These are phyloP conservation scores for Bubo bubo DNA, from an alignment of 2,113 vertebrate species.

Conservation along the genomic window DNA sequence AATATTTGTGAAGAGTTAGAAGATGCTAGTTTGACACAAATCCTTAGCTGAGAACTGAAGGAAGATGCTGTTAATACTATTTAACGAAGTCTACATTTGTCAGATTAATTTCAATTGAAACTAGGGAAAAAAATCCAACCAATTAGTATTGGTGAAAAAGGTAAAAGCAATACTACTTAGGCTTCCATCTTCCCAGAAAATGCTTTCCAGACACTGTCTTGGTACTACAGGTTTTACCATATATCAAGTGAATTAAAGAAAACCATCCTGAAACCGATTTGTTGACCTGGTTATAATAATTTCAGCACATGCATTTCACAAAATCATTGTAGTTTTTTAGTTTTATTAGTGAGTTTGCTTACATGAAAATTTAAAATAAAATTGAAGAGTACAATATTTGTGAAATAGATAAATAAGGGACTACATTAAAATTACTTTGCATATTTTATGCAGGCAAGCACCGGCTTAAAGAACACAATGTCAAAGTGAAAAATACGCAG, in stretches of 20 bases:
- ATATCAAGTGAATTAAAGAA: not conserved
- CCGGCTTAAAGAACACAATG: not conserved
- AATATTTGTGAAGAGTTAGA: not conserved
- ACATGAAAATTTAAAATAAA: not conserved
- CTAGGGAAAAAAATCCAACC: fast-evolving
- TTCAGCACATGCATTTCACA: not conserved
- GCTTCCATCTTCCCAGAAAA: not conserved
- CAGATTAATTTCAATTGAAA: not conserved
- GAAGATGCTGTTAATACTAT: not conserved
- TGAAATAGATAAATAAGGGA: not conserved
- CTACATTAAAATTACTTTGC: not conserved
- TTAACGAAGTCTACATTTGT: not conserved
- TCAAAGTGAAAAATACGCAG: not conserved
- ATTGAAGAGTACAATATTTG: not conserved
- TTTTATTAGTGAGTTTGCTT: not conserved
- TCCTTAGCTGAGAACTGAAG: not conserved
- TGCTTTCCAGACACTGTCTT: not conserved
- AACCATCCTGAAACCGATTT: not conserved
- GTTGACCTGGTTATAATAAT: not conserved
- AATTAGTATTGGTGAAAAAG: not conserved
- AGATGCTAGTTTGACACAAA: not conserved
- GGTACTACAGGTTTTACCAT: not conserved
- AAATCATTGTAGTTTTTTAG: not conserved
- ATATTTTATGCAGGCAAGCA: not conserved
- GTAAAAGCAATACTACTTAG: not conserved